Percentiles rank a stretch among this genome's conserved stretches.
These are phyloP conservation scores for Blastobasis adustella DNA, from an alignment of 2,888 invertebrate species.

Conservation along the genomic window DNA sequence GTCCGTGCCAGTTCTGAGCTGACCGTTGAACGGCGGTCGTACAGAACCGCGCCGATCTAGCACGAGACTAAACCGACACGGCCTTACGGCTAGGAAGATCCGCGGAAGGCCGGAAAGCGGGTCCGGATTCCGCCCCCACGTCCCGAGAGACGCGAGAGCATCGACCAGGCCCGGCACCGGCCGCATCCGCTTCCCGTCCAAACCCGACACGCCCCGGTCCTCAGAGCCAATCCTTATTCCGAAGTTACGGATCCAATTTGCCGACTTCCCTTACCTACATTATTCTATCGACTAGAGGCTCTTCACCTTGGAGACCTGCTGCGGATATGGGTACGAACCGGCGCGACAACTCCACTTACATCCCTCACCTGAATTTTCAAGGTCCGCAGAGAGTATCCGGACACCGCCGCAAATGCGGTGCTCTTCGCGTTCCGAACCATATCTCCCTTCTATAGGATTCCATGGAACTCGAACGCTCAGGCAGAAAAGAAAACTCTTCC, in stretches of 20 bases:
- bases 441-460: conserved; percentile 69
- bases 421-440: conserved; percentile 60
- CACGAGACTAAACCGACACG: conserved; percentile 32
- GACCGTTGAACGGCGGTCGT: conserved; percentile 59
- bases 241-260: conserved; percentile 79
- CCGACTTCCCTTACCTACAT: conserved; percentile 81
- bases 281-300: conserved; percentile 78
- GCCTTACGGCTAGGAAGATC: conserved; percentile 28
- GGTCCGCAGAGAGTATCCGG: conserved; percentile 43
- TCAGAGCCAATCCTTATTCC: conserved; percentile 85
- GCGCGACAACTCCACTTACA: conserved; percentile 43
- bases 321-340: conserved; percentile 81
- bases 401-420: conserved; percentile 34
- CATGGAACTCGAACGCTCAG: conserved; percentile 65
- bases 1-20: conserved; percentile 78
- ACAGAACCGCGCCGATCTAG: conserved; percentile 22
- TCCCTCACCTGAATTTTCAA: conserved; percentile 47
- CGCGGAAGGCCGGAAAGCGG: conserved; percentile 28
- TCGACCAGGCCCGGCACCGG: conserved; percentile 24
- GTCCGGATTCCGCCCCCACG: conserved; percentile 39
- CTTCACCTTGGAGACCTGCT: conserved; percentile 84
- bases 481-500: conserved; percentile 61
- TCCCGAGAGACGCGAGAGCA: conserved; percentile 14
- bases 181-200: conserved; percentile 45
- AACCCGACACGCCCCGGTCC: conserved; percentile 77